phyloP scores from a whole-genome alignment of 2,888 invertebrate genomes.

The Therioaphis trifolii region DNA sequence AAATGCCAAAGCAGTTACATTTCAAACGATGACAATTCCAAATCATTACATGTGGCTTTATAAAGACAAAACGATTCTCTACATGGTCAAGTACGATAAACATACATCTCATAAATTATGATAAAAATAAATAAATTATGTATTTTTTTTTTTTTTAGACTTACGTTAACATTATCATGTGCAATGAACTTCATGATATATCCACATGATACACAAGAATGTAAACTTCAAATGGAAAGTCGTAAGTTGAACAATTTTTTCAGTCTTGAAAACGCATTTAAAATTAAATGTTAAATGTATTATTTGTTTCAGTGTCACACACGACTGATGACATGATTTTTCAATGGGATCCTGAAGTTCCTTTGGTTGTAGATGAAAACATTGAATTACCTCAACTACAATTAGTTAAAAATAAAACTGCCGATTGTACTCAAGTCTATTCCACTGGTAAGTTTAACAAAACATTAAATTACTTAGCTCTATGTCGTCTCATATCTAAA shows the following conservation, averaged over 20 bases:
- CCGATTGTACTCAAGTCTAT: constrained; percentile 92
- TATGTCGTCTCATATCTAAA: too few relatives aligned
- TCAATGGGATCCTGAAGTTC: constrained; percentile 91
- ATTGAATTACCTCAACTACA: constrained; percentile 91
- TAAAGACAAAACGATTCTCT: constrained; percentile 85
- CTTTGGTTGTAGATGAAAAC: constrained; percentile 87
- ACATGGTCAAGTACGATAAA: constrained; percentile 82
- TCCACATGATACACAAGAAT: constrained; percentile 94
- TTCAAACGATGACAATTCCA: constrained; percentile 94
- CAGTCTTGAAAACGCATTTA: background rate
- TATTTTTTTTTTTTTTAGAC: constrained; percentile 70
- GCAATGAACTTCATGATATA: constrained; percentile 96
- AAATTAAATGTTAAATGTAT: background rate
- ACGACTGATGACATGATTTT: constrained; percentile 94
- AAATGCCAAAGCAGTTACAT: constrained; percentile 92
- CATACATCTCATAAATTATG: too few relatives aligned
- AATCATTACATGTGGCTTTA: constrained; percentile 94
- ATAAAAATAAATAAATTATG: too few relatives aligned
- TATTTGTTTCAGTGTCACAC: constrained; percentile 80
- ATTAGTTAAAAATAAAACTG: constrained; percentile 87
- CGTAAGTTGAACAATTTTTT: constrained; percentile 75
- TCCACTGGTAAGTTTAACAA: constrained; percentile 78
- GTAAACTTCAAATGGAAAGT: constrained; percentile 94
- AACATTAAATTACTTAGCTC: too few relatives aligned
- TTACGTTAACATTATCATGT: constrained; percentile 88